Conservation (phyloP, 2,888 invertebrate species). For the Polyommatus icarus region DNA sequence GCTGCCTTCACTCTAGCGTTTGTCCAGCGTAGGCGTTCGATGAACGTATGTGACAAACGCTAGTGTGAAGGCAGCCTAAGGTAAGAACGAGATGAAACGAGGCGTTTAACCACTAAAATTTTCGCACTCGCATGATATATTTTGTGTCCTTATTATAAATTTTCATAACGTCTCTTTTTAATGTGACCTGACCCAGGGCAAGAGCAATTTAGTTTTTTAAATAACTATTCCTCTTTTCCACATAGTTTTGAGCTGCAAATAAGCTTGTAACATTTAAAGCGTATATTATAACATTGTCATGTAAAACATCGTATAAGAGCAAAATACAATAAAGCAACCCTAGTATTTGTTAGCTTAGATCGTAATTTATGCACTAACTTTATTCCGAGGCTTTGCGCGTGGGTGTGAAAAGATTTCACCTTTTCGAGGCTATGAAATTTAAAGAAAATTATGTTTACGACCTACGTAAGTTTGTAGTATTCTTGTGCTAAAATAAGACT, state of each 20-base stretch:
- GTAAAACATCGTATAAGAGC: not conserved
- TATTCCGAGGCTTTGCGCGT: not conserved
- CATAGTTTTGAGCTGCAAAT: not conserved
- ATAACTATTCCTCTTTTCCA: too few relatives aligned
- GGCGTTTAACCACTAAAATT: too few relatives aligned
- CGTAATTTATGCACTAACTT: not conserved
- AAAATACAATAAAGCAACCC: not conserved
- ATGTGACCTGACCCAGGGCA: too few relatives aligned
- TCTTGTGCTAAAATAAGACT: not conserved
- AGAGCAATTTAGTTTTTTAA: too few relatives aligned
- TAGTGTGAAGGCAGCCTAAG: too few relatives aligned
- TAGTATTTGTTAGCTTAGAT: conserved; percentile 1
- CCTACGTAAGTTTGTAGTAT: not conserved
- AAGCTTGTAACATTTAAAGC: not conserved
- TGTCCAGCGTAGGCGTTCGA: too few relatives aligned
- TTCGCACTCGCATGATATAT: too few relatives aligned
- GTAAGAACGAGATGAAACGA: too few relatives aligned
- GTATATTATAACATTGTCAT: not conserved
- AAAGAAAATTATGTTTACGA: not conserved
- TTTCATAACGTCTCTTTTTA: too few relatives aligned
- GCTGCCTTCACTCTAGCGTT: too few relatives aligned
- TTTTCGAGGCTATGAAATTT: not conserved
- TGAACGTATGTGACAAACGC: too few relatives aligned
- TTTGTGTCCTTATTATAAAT: too few relatives aligned
- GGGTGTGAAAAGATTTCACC: not conserved